Evolutionary conservation across 2,113 vertebrate species (phyloP), one percentile per base, ranked within the genome.

Genomic region (Emberiza fucata): DNA sequence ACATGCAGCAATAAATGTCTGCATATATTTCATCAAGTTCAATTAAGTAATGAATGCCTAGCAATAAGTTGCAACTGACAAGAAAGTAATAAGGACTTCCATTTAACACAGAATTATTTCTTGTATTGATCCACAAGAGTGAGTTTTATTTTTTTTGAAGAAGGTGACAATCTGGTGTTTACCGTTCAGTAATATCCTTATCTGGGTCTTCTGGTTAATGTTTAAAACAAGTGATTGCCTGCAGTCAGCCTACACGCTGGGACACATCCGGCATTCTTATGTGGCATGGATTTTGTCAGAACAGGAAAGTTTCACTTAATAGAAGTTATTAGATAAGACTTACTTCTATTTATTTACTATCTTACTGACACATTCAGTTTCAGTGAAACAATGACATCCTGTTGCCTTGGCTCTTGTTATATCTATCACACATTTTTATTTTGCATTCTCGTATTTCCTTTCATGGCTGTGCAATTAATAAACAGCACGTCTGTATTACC

Each of bases 281-380:
- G 20, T 75, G 86, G 56, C 8, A 4, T 6, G 11, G 57, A 72
- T 63, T 92, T 56, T 65, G 45, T 51, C 72, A 84, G 12, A 90
- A 78, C 15, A 88, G 24, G 15, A 64, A 90, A 40, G 28, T 57
- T 92, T 56, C 73, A 85, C 45, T 65, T 44, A 13, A 57, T 2
- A 39, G 1, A 69, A 53, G 11, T 56, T 80, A 53, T 5, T 76
- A 72, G 59, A 86, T 57, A 92, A 88, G 12, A 11, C 19, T 78
- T 76, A 77, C n/a, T 69, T 64, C 28, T 82, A 79, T 37, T 81
- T 86, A 88, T 92, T 95, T 86, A 45, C 60, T 29, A 23, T 44
- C 60, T 85, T 65, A 89, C 42, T 71, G 40, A 76, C 40, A 87
- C 25, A 42, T 88, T 73, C 48, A 19, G 17, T 51, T 83, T 93